phyloP scores from a whole-genome alignment of 2,797 vertebrate genomes.

The Premnoplex brunnescens region DNA sequence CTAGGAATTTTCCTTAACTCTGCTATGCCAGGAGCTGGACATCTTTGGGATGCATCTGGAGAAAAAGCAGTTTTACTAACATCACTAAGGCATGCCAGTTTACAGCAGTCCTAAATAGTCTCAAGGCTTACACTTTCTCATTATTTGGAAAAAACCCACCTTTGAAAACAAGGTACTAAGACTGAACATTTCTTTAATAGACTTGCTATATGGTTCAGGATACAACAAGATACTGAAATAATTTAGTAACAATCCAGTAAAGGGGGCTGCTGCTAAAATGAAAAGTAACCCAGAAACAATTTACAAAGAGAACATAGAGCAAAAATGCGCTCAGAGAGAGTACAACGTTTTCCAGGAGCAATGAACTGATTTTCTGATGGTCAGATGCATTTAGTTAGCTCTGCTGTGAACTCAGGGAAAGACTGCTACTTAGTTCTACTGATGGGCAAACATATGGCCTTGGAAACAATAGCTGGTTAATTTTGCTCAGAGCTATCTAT shows the following conservation, averaged over 20 bases:
- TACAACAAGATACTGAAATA: background rate
- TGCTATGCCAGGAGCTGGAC: background rate
- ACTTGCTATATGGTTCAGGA: background rate
- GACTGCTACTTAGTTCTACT: background rate
- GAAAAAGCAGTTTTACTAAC: background rate
- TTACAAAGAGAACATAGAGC: background rate
- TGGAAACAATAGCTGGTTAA: constrained; percentile 22
- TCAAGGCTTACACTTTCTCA: background rate
- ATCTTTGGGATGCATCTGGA: background rate
- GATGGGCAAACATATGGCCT: background rate
- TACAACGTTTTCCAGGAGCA: background rate
- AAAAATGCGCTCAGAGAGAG: background rate
- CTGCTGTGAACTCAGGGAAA: background rate
- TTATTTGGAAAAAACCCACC: background rate
- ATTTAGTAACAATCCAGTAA: background rate
- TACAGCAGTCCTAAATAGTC: background rate
- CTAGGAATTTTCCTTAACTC: background rate
- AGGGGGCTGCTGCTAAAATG: background rate
- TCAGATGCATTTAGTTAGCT: background rate
- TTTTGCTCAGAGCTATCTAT: background rate
- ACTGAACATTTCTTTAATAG: background rate
- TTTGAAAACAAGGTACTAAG: background rate
- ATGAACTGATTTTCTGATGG: background rate
- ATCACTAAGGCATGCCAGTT: background rate
- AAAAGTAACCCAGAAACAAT: background rate